Base-by-base conservation (phyloP, 2,888 invertebrate genomes). In the Thereva nobilitata region DNA sequence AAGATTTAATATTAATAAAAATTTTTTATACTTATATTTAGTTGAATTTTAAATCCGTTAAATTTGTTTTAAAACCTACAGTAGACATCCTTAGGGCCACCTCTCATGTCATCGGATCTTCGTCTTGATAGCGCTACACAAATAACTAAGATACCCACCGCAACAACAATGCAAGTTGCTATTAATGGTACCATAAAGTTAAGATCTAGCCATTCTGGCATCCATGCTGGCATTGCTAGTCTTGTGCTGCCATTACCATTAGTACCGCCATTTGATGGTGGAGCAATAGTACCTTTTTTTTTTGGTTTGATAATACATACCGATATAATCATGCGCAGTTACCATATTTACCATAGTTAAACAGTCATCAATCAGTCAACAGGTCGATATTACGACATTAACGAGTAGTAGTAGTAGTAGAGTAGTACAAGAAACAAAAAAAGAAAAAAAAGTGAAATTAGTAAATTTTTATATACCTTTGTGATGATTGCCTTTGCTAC, bases 141-240 rank as follows among this genome's bases (percentile, higher is more conserved):
- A 80, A 94, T 91, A 76, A 96, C 94, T 76, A 93, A 88, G 76
- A 95, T 88, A 71, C 95, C 94, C 74, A 95, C 92, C 75, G 94
- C 86, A 79, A 95, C 89, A 72, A 96, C 94, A 74, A 96, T 90
- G 70, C 95, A 86, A 38, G 94, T 94, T 50, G 94, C 94, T 75
- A 92, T 87, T 72, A 95, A 89, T 0, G 95, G 95, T 35, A 96
- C 92, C 77, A 95, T 86, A 71, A 96, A 90, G 82, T 95, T 93
- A 69, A 94, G 87, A 78, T 94, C 93, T 71, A 94, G 85, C 93
- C 93, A 93, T 67, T 89, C 89, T 67, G 89, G 92, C 73, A 93
- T 84, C 93, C 93, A 93, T 0, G 90, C 81, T 4, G 86, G 86
- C 70, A 85, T 80, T 68, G 84, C 85, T 74, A 83, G 83, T 38